Percentiles rank a stretch among this genome's conserved stretches.
Evolutionary conservation across 2,113 vertebrate genomes (phyloP).

Genomic region (Rafetus swinhoei): DNA sequence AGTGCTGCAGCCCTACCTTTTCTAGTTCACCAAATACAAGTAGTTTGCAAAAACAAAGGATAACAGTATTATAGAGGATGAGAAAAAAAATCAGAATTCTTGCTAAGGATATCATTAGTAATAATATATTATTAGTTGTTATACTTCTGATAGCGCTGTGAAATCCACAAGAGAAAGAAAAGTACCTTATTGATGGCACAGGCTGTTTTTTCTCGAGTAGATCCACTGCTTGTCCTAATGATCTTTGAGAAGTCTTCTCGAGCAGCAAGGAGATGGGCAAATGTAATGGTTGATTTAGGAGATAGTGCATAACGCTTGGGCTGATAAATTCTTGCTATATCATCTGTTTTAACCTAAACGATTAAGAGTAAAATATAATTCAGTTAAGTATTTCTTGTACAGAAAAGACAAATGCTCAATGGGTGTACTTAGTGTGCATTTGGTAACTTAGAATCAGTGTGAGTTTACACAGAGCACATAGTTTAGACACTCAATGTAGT

Average conservation of each 20-base stretch:
- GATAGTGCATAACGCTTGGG: constrained; percentile 88
- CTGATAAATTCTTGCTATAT: constrained; percentile 93
- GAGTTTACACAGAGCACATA: not conserved
- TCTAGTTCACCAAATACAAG: not conserved
- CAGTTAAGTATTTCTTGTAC: not conserved
- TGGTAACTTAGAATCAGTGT: not conserved
- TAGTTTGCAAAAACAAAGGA: not conserved
- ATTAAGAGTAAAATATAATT: not conserved
- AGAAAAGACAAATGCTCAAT: not conserved
- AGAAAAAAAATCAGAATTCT: not conserved
- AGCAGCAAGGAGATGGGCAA: constrained; percentile 90
- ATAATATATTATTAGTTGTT: not conserved
- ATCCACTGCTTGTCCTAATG: constrained; percentile 93
- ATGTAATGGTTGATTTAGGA: constrained; percentile 80
- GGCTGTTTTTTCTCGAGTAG: constrained; percentile 84
- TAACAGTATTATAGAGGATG: not conserved
- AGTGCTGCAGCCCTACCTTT: constrained; percentile 11
- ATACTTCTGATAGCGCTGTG: not conserved
- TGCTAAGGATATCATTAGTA: not conserved
- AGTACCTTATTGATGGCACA: constrained; percentile 95
- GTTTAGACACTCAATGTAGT: not conserved
- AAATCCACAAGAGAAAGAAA: not conserved
- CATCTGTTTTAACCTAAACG: constrained; percentile 85
- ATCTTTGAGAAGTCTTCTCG: constrained; percentile 92
- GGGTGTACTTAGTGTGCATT: fast-evolving